Evolutionary conservation across 1,140 invertebrate species (phyloP), one percentile per base, ranked within the genome.

Genomic region (Maconellicoccus hirsutus): DNA sequence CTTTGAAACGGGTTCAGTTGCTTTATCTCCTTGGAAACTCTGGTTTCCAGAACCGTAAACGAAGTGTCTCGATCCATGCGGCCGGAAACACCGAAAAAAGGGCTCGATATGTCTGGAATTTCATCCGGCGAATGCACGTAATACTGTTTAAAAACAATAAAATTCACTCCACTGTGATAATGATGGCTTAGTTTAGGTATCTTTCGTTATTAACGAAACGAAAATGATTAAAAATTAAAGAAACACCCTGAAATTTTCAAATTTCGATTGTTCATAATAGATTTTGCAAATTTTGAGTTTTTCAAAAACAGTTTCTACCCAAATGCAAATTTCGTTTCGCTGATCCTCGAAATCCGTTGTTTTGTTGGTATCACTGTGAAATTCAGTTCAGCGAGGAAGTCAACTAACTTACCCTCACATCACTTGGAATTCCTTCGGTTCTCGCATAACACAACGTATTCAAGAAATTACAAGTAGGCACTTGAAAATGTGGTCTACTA

Each of bases 41-140:
- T 75, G 3, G 83, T 84, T 78, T 84, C 82, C 72, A 80, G 78
- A 61, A 83, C 81, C 23, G 78, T 80, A 72, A 82, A 81, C 52
- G 82, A 80, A 0, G 80, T 78, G 42, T 81, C 78, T 2, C 80
- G 73, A 71, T 82, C 82, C 72, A 81, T 76, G 2, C 79, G 78
- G 0, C 76, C 75, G 21, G 77, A 75, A 0, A 80, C 71, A 1
- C 79, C 77, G 7, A 77, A 77, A 0, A 75, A 74, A 2, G 74
- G 72, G 0, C 74, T 74, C 1, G 76, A 77, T 14, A 79, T 74
- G 70, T 85, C 82, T 8, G 80, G 76, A 4, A 85, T 76, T 63
- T 86, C 85, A 70, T 82, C 81, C 22, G 83, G 80, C 0, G 84
- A 84, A 75, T 86, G 84, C 0, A 83, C 71, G 77, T 83, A 84